A percentile compares a stretch with the other conserved stretches of the same genome.
Conservation (phyloP, 1,140 invertebrate genomes). For the Aphelinus atriplicis region DNA sequence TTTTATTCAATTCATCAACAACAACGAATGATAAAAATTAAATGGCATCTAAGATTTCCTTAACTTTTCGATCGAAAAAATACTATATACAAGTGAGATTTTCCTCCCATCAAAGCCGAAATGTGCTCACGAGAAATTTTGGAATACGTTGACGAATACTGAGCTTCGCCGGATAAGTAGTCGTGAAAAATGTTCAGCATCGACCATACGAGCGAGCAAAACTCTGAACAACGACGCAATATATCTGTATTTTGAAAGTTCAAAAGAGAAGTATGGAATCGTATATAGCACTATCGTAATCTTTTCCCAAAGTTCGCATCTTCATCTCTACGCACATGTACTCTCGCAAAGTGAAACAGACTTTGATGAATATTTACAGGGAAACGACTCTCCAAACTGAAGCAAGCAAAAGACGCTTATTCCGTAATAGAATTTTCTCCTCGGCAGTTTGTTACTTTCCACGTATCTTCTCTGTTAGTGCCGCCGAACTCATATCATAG, state of each 20-base stretch:
- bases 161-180: neutral
- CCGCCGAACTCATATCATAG: constrained; percentile 52
- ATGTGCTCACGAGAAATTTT: neutral
- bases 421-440: constrained; percentile 55
- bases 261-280: constrained; percentile 8
- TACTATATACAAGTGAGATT: too few species aligned
- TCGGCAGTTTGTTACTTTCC: constrained; percentile 38
- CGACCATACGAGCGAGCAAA: constrained; percentile 22
- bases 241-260: constrained; percentile 17
- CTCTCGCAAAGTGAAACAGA: neutral
- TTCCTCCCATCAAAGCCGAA: neutral
- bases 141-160: constrained; percentile 3
- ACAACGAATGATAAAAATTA: constrained; percentile 18
- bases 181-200: neutral
- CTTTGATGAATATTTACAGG: constrained; percentile 56
- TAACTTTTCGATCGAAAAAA: too few species aligned
- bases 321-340: neutral
- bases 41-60: too few species aligned
- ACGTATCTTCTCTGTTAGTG: constrained; percentile 41
- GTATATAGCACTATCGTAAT: constrained; percentile 21
- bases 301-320: constrained; percentile 10
- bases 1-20: neutral
- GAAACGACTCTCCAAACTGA: constrained; percentile 42
- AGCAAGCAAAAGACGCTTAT: constrained; percentile 47
- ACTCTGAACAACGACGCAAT: constrained; percentile 32